phyloP scores from a whole-genome alignment of 1,140 invertebrate genomes.

The Phthorimaea operculella region DNA sequence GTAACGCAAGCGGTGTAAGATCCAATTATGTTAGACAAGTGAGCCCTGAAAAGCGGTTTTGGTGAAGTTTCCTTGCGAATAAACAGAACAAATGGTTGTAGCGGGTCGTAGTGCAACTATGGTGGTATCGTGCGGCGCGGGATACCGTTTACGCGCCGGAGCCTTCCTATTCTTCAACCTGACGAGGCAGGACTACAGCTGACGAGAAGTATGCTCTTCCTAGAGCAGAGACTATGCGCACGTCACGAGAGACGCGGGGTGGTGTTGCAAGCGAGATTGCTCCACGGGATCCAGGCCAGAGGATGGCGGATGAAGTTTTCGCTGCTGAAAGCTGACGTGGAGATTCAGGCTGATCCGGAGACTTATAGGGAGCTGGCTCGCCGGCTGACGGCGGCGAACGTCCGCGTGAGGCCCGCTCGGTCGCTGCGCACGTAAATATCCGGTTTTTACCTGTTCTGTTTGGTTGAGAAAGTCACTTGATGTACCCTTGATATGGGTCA shows the following conservation, averaged over 20 bases:
- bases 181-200: conserved; percentile 63
- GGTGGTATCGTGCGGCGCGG: conserved; percentile 41
- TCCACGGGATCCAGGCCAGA: conserved; percentile 47
- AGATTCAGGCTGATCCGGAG: conserved; percentile 50
- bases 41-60: conserved; percentile 21
- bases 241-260: conserved; percentile 49
- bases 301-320: conserved; percentile 61
- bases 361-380: conserved; percentile 50
- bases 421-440: conserved; percentile 45
- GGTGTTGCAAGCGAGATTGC: conserved; percentile 40
- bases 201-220: conserved; percentile 62
- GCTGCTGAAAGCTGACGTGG: conserved; percentile 51
- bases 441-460: conserved; percentile 12
- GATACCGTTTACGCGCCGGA: conserved; percentile 44
- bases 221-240: conserved; percentile 59
- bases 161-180: conserved; percentile 60
- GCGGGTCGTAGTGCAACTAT: conserved; percentile 47
- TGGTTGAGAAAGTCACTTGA: neutral
- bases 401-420: conserved; percentile 43
- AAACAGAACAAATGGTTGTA: conserved; percentile 53
- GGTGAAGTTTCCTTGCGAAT: conserved; percentile 8
- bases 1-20: neutral
- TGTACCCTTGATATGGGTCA: neutral
- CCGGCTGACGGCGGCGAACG: conserved; percentile 44
- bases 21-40: conserved; percentile 63